A percentile compares a stretch with the other conserved stretches of the same genome.
phyloP scores from a whole-genome alignment of 2,113 vertebrate species.

The Cebidichthys violaceus region DNA sequence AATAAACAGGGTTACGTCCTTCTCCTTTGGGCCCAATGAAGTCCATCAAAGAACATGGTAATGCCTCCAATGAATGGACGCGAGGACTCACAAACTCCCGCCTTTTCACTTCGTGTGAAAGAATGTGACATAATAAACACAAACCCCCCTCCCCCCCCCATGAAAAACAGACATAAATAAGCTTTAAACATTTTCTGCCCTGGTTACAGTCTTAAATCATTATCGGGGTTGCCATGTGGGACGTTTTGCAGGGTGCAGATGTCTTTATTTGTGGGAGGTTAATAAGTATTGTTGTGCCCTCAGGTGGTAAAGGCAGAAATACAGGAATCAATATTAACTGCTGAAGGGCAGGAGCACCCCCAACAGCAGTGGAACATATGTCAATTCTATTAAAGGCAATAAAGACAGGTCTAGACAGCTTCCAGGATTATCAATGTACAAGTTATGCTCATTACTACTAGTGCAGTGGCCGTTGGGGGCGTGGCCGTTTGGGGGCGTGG shows the following conservation, averaged over 20 bases:
- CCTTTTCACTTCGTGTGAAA: slow-evolving; percentile 81
- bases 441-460: not conserved
- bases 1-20: slow-evolving; percentile 83
- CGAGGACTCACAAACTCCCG: slow-evolving; percentile 72
- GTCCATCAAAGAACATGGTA: slow-evolving; percentile 83
- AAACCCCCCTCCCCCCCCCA: slow-evolving; percentile 19
- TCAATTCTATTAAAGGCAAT: slow-evolving; percentile 19
- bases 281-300: slow-evolving; percentile 55
- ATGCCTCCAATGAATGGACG: slow-evolving; percentile 77
- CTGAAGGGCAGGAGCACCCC: slow-evolving; percentile 39
- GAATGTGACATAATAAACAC: slow-evolving; percentile 81
- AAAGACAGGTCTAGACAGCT: slow-evolving; percentile 4
- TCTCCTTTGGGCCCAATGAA: slow-evolving; percentile 80
- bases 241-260: slow-evolving; percentile 17
- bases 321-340: slow-evolving; percentile 58
- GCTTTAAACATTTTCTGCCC: slow-evolving; percentile 72
- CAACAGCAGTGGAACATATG: slow-evolving; percentile 32
- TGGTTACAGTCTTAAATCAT: slow-evolving; percentile 70
- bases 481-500: no score
- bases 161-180: slow-evolving; percentile 72
- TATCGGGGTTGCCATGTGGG: slow-evolving; percentile 54
- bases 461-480: not conserved
- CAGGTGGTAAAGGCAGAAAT: slow-evolving; percentile 30
- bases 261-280: slow-evolving; percentile 53
- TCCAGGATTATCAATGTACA: slow-evolving; percentile 1